Base-by-base conservation (phyloP, 2,797 vertebrate genomes). In the Diplodus sargus region DNA sequence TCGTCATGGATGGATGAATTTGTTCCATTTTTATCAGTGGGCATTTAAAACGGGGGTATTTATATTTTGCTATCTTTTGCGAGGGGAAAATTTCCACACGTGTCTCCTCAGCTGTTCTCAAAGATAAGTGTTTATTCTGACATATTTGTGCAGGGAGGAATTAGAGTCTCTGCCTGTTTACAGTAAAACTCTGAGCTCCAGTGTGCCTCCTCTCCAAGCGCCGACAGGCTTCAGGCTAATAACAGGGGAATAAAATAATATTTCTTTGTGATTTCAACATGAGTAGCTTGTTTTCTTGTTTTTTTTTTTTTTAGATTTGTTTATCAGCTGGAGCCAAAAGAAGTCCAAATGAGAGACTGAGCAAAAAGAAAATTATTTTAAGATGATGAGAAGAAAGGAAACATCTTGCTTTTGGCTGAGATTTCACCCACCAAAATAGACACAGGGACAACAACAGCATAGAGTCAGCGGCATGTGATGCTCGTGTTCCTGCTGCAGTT, bases 31-130 rank as follows among this genome's bases (percentile, higher is more conserved):
- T 88, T 83, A 85, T 91, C 79, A 66, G 82, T 23, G 57, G 82
- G 83, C 87, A 79, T 90, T 73, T 82, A 79, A 93, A 91, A 89
- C 45, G 56, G 1, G 39, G 60, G 79, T 92, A 81, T 94, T 93
- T 91, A 85, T 89, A 87, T 79, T 87, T 85, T 52, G 75, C 76
- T 74, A 80, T 87, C 84, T 83, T 90, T 85, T 84, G 67, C 76
- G 43, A 8, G 48, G 39, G 22, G 63, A 64, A 75, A 69, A 81
- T 65, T 73, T 81, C 60, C 82, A 60, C 82, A 63, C 61, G 61
- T 84, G 82, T 81, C 62, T 48, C 23, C 71, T 91, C 78, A 61
- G 76, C 82, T 85, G 84, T 82, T 85, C 78, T 76, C 30, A 23
- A 34, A 82, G 89, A 91, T 79, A 80, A 84, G 87, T 88, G 88